These are phyloP conservation scores for Sisyra terminalis DNA, from an alignment of 2,888 invertebrate species.

Conservation along the genomic window DNA sequence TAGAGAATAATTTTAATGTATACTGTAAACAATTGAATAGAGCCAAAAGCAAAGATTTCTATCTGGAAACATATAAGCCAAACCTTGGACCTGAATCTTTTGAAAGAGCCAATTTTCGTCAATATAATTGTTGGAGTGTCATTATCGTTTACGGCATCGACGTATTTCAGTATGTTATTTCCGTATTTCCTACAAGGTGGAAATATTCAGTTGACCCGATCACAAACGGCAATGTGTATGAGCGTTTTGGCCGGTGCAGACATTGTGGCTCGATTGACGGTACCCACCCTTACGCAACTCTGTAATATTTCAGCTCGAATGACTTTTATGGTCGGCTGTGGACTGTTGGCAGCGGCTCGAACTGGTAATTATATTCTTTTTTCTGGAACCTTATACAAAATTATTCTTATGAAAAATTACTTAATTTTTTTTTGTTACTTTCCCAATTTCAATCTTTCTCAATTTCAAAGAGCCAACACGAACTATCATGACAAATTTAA, in stretches of 20 bases:
- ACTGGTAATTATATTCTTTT: conserved; percentile 31
- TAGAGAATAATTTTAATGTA: too few relatives aligned
- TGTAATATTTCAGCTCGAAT: conserved; percentile 36
- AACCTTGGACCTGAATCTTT: conserved; percentile 43
- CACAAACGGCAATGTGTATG: conserved; percentile 49
- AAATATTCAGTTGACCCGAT: conserved; percentile 22
- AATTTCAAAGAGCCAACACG: too few relatives aligned
- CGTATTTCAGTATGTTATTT: conserved; percentile 52
- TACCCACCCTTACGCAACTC: conserved; percentile 34
- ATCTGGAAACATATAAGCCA: conserved; percentile 21
- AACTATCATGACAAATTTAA: too few relatives aligned
- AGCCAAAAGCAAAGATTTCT: not conserved
- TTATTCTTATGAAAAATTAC: too few relatives aligned
- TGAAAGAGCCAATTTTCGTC: conserved; percentile 43
- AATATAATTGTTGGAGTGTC: conserved; percentile 51
- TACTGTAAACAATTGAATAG: too few relatives aligned
- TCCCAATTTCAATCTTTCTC: too few relatives aligned
- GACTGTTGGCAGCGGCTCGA: conserved; percentile 36
- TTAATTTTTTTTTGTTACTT: too few relatives aligned
- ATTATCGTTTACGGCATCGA: conserved; percentile 46
- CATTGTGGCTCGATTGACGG: conserved; percentile 42
- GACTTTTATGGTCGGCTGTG: conserved; percentile 42
- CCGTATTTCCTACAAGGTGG: conserved; percentile 47
- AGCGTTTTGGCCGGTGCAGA: conserved; percentile 52
- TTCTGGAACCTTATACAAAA: conserved; percentile 1